Evolutionary conservation across 2,888 invertebrate species (phyloP), one percentile per base, ranked within the genome.

Genomic region (Eristalis arbustorum): DNA sequence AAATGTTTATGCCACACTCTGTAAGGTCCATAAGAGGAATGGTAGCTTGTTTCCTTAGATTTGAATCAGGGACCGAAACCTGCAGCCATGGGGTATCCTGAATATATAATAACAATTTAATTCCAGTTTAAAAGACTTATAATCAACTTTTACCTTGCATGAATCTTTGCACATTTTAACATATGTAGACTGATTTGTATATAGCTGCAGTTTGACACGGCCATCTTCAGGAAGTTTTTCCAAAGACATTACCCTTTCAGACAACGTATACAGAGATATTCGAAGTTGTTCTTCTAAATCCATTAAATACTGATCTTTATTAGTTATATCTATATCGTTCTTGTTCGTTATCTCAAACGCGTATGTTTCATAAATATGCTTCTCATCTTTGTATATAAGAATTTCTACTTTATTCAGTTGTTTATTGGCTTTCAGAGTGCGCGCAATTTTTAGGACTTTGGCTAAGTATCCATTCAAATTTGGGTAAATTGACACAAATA

Each of bases 1-100:
- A 89, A 81, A 92, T 89, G 79, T 89, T 89, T 2, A 92, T 63
- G 2, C 91, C 91, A 2, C 88, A 88, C 10, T 90, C 77, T 2
- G 91, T 67, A 0, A 68, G 74, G 11, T 90, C 89, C 40, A 93
- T 64, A 0, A 93, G 92, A 8, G 92, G 81, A 6, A 92, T 68
- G 13, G 84, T 79, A 71, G 89, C 81, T 69, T 90, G 66, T 23
- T 83, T 57, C 28, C 79, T 89, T 0, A 71, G 42, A 2, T 37
- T 14, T 1, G 73, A 63, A 14, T 28, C 63, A n/a, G 67, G 28
- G 14, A 84, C 59, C 2, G 88, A 81, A 14, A 89, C 88, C 25
- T 90, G 90, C 1, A 93, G 79, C 92, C 92, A 92, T 2, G 92
- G 92, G 73, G 92, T 92, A 13, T 92, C 91, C 89, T 91, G 37